Percentiles rank a stretch among this genome's conserved stretches.
Evolutionary conservation across 2,888 invertebrate genomes (phyloP).

Genomic region (Chorisops tibialis): DNA sequence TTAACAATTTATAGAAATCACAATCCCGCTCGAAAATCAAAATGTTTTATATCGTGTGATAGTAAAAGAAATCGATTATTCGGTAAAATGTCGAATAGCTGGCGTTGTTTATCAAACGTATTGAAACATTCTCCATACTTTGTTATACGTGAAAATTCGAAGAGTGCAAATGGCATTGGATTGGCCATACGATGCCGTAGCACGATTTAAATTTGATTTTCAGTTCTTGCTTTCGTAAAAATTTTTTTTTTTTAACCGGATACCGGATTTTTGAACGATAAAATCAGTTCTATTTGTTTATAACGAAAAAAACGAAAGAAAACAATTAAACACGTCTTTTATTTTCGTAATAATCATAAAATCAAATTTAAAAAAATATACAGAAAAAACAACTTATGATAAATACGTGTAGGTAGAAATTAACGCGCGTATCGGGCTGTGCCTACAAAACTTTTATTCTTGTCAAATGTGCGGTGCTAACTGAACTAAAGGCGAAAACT

Average conservation of each 20-base stretch:
- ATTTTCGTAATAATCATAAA: too few species aligned
- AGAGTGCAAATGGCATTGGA: conserved; percentile 1
- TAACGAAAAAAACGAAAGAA: too few species aligned
- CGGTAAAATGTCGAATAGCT: neutral
- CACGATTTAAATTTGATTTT: too few species aligned
- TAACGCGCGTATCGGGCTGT: neutral
- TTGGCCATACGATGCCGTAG: conserved; percentile 19
- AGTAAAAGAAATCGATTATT: neutral
- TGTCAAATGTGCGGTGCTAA: conserved; percentile 24
- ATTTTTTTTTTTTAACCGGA: too few species aligned
- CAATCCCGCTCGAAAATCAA: conserved; percentile 4
- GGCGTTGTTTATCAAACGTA: conserved; percentile 1
- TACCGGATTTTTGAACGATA: too few species aligned
- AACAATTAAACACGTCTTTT: too few species aligned
- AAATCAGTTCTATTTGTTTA: too few species aligned
- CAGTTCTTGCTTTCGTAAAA: too few species aligned
- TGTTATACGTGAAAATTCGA: neutral
- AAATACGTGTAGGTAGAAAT: neutral
- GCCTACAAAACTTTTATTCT: conserved; percentile 18
- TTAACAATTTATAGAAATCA: too few species aligned
- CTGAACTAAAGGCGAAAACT: conserved; percentile 20
- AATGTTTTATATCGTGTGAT: neutral
- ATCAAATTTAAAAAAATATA: too few species aligned
- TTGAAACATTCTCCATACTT: conserved; percentile 11
- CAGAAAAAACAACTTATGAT: too few species aligned